Conservation (phyloP, 2,113 vertebrate genomes). For the Seriola rivoliana region DNA sequence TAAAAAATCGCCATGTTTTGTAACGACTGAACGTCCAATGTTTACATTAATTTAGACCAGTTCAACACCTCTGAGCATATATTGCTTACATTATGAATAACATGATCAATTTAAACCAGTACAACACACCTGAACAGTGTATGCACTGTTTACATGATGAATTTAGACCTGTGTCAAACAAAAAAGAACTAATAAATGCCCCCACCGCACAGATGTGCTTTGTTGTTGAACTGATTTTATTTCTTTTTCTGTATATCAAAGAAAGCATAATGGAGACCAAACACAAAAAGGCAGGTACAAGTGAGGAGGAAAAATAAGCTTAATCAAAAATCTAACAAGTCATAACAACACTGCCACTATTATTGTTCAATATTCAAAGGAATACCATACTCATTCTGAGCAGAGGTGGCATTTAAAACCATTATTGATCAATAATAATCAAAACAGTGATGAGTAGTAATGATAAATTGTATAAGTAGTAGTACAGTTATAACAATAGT, state of each 20-base stretch:
- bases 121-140: not conserved
- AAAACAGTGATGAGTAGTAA: constrained; percentile 86
- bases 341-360: constrained; percentile 86
- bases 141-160: not conserved
- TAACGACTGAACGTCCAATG: too few relatives aligned
- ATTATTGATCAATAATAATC: constrained; percentile 84
- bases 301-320: constrained; percentile 81
- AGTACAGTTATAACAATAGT: constrained; percentile 88
- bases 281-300: constrained; percentile 87
- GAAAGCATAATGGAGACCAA: constrained; percentile 87
- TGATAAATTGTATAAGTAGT: constrained; percentile 86
- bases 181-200: not conserved
- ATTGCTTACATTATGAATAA: not conserved
- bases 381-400: constrained; percentile 81
- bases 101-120: not conserved
- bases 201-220: not conserved
- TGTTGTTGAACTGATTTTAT: constrained; percentile 84
- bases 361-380: constrained; percentile 85
- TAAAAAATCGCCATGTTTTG: too few relatives aligned
- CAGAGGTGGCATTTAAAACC: constrained; percentile 83
- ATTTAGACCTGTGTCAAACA: not conserved
- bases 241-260: constrained; percentile 87
- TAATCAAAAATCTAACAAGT: constrained; percentile 86
- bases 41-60: too few relatives aligned
- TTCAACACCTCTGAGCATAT: too few relatives aligned